phyloP scores from a whole-genome alignment of 1,140 invertebrate genomes.

The Apis dorsata region DNA sequence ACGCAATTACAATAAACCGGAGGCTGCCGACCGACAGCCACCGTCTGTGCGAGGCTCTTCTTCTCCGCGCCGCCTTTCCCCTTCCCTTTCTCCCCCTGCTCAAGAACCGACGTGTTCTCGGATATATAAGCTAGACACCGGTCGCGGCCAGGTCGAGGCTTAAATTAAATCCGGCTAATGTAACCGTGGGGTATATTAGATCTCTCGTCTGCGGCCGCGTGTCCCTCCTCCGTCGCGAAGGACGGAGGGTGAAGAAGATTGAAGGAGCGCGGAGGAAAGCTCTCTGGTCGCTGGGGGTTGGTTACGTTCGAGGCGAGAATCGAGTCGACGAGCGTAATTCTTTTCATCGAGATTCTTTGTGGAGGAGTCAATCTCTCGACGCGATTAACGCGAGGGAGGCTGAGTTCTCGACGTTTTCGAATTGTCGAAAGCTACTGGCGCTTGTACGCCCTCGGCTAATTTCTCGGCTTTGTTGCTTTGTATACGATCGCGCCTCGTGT shows the following conservation, averaged over 20 bases:
- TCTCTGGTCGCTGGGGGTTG: conserved; percentile 23
- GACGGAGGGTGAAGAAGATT: neutral
- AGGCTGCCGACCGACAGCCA: conserved; percentile 30
- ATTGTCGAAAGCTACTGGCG: neutral
- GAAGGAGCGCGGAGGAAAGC: conserved; percentile 11
- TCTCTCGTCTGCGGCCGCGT: conserved; percentile 69
- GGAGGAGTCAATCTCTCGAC: neutral
- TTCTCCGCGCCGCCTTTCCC: neutral
- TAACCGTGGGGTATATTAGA: conserved; percentile 76
- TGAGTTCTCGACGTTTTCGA: neutral
- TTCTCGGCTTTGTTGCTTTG: conserved; percentile 43
- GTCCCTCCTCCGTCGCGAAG: conserved; percentile 50
- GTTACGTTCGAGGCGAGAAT: conserved; percentile 20
- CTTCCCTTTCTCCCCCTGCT: neutral
- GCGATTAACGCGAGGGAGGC: neutral
- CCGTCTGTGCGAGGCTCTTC: neutral
- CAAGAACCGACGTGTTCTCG: conserved; percentile 35
- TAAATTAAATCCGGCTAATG: conserved; percentile 78
- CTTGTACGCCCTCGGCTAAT: conserved; percentile 4
- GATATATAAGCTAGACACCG: conserved; percentile 56
- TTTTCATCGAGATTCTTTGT: neutral
- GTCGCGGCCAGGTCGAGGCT: conserved; percentile 58
- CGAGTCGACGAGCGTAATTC: neutral
- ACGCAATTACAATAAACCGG: conserved; percentile 73
- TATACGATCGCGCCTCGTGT: conserved; percentile 21